Base-by-base conservation (phyloP, 2,113 vertebrate genomes). In the Mungos mungo region DNA sequence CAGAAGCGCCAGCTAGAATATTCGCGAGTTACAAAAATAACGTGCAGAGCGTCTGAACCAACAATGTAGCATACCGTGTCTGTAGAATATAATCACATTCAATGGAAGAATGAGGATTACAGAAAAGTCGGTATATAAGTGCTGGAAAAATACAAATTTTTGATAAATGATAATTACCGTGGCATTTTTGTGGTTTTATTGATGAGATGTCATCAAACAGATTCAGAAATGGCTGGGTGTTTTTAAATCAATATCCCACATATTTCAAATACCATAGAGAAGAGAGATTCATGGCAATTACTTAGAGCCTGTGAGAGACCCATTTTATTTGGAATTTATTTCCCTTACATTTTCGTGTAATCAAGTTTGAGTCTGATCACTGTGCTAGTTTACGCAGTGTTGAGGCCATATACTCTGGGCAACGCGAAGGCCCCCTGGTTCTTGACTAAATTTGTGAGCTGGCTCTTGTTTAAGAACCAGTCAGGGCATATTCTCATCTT, bases 131-230 rank as follows among this genome's bases (percentile, higher is more conserved):
- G 97, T 98, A 97, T 81, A 96, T 97, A 85, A 98, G 65, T 96
- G 86, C 2, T 13, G 69, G 50, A 93, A 77, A 97, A 97, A 96
- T 97, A 93, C 79, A 97, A 97, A n/a, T 74, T 93, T 97, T 84
- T 97, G 23, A 95, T 65, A 91, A 97, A 96, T 15, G 97, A 96
- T 97, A 96, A 98, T 98, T 98, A 98, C 93, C 98, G 97, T 98
- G 98, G 96, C 96, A 98, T 97, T 98, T 98, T 97, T 97, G 45
- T 97, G 98, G 50, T 97, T 98, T 98, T 98, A 97, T 98, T 95
- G 97, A 98, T 98, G 95, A 98, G 95, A 84, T 92, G 95, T 97
- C 97, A 98, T 96, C 96, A 98, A 98, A 98, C 87, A 97, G 95
- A 98, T 96, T 97, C 97, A 97, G 98, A 98, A 95, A 97, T 98